Percentiles rank a stretch among this genome's conserved stretches.
Conservation (phyloP, 2,888 invertebrate genomes). For the Agonopterix subpropinquella region DNA sequence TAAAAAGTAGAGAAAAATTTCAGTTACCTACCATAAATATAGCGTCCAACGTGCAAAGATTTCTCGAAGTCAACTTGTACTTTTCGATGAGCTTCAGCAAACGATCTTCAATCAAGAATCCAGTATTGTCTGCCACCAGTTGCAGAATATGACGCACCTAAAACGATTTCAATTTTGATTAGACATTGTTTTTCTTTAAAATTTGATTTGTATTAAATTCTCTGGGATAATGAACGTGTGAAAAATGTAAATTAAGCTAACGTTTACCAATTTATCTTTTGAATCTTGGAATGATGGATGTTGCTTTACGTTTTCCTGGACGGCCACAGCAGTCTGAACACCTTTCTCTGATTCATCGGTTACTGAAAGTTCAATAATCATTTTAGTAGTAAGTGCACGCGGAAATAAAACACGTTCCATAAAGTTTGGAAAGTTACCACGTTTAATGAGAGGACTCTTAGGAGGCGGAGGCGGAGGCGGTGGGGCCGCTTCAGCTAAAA, state of each 20-base stretch:
- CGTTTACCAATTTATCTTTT: conserved; percentile 36
- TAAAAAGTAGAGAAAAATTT: neutral
- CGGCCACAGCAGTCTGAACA: too few relatives aligned
- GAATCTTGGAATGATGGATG: conserved; percentile 7
- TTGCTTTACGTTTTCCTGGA: too few relatives aligned
- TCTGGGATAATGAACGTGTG: neutral
- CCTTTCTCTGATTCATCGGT: too few relatives aligned
- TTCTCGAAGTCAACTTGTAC: conserved; percentile 77
- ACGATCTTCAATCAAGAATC: conserved; percentile 84
- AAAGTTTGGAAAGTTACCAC: neutral
- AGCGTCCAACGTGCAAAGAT: conserved; percentile 84
- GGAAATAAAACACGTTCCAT: too few relatives aligned
- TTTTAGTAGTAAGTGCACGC: too few relatives aligned
- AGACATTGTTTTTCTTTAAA: neutral
- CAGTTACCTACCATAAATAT: conserved; percentile 82
- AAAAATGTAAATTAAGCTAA: neutral
- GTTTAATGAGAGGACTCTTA: conserved; percentile 36
- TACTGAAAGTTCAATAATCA: too few relatives aligned
- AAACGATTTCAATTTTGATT: conserved; percentile 8
- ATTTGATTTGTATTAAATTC: too few relatives aligned
- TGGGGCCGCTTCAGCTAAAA: conserved; percentile 57
- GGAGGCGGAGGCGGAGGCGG: conserved; percentile 47
- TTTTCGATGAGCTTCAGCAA: conserved; percentile 78
- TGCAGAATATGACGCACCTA: conserved; percentile 78
- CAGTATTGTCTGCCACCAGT: conserved; percentile 81